phyloP scores from a whole-genome alignment of 2,888 invertebrate species.

The Palloptera scutellata region DNA sequence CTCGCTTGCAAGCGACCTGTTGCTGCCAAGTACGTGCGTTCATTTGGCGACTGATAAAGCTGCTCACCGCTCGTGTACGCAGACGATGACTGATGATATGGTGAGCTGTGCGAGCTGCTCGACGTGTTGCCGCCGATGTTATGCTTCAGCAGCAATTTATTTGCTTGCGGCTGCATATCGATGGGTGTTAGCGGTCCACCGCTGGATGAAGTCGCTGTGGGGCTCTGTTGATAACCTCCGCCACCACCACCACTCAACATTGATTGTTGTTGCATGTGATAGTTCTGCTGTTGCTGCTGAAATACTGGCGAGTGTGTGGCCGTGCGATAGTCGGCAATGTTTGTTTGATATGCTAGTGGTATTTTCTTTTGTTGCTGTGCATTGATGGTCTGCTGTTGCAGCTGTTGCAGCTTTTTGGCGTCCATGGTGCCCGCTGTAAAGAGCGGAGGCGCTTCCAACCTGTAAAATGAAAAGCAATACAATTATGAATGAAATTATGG shows the following conservation, averaged over 20 bases:
- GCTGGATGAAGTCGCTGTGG: slow-evolving; percentile 57
- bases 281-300: slow-evolving; percentile 48
- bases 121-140: slow-evolving; percentile 46
- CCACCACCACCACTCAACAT: slow-evolving; percentile 20
- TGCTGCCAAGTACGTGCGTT: slow-evolving; percentile 67
- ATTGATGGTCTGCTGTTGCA: slow-evolving; percentile 49
- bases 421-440: slow-evolving; percentile 73
- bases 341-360: slow-evolving; percentile 65
- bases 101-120: slow-evolving; percentile 57
- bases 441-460: slow-evolving; percentile 77
- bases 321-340: slow-evolving; percentile 65
- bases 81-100: slow-evolving; percentile 69
- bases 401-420: slow-evolving; percentile 69
- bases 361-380: slow-evolving; percentile 65
- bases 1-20: slow-evolving; percentile 53
- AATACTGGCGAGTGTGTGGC: slow-evolving; percentile 66
- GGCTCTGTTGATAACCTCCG: slow-evolving; percentile 53
- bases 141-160: slow-evolving; percentile 48
- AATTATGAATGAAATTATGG: neutral
- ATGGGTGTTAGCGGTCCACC: slow-evolving; percentile 60
- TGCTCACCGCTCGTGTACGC: slow-evolving; percentile 61
- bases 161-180: slow-evolving; percentile 59
- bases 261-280: slow-evolving; percentile 32
- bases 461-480: slow-evolving; percentile 52
- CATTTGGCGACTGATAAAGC: slow-evolving; percentile 65